Conservation (phyloP, 2,888 invertebrate genomes). For the Mechanitis mazaeus region DNA sequence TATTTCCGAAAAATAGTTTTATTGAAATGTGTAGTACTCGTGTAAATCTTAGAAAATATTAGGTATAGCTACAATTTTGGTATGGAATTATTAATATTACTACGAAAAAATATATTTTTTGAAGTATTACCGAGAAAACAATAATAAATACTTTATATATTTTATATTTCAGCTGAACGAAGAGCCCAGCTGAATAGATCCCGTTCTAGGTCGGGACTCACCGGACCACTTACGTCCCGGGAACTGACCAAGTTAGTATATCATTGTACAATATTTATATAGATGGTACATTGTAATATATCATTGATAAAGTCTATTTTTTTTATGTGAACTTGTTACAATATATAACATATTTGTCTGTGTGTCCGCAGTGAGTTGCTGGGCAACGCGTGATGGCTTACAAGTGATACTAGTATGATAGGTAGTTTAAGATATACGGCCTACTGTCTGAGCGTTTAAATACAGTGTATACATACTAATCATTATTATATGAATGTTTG, state of each 20-base stretch:
- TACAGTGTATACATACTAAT: not conserved
- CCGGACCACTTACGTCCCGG: slow-evolving; percentile 78
- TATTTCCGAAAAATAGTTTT: too few relatives aligned
- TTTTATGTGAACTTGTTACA: not conserved
- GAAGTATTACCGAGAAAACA: too few relatives aligned
- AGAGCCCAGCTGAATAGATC: slow-evolving; percentile 93
- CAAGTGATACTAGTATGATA: slow-evolving; percentile 60
- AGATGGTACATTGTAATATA: not conserved
- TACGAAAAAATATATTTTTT: too few relatives aligned
- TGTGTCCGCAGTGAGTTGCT: slow-evolving; percentile 62
- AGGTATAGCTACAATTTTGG: too few relatives aligned
- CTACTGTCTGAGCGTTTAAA: not conserved
- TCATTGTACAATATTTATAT: too few relatives aligned
- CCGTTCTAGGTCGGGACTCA: slow-evolving; percentile 87
- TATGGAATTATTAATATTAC: too few relatives aligned
- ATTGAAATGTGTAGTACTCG: too few relatives aligned
- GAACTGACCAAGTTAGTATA: slow-evolving; percentile 81
- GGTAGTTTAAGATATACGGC: slow-evolving; percentile 15
- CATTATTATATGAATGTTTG: not conserved
- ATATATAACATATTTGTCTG: slow-evolving; percentile 16
- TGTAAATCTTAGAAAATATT: not conserved
- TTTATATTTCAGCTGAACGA: slow-evolving; percentile 83
- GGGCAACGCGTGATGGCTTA: slow-evolving; percentile 61
- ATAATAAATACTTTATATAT: not conserved
- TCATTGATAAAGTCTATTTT: too few relatives aligned